A percentile compares a stretch with the other conserved stretches of the same genome.
These are phyloP conservation scores for Orchesella flavescens DNA, from an alignment of 2,888 invertebrate species.

Conservation along the genomic window DNA sequence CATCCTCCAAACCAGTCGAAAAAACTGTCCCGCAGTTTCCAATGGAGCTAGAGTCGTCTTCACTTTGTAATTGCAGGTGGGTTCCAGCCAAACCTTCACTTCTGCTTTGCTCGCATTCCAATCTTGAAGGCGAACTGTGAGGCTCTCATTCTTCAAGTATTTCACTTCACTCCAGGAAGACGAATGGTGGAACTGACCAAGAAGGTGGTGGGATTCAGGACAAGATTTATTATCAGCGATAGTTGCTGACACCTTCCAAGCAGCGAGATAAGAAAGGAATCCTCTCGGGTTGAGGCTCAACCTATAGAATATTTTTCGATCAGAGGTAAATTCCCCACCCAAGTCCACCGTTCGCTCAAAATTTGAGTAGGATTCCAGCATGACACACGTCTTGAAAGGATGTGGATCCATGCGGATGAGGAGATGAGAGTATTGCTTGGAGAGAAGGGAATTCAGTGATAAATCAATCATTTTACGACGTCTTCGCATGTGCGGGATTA, in stretches of 20 bases:
- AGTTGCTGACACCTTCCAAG: conserved; percentile 66
- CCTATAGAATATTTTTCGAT: conserved; percentile 63
- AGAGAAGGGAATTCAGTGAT: conserved; percentile 78
- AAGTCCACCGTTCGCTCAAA: conserved; percentile 27
- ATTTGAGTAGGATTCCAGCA: conserved; percentile 59
- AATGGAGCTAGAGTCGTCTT: conserved; percentile 76
- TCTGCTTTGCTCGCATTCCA: conserved; percentile 74
- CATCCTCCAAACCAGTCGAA: conserved; percentile 80
- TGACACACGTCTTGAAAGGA: conserved; percentile 71
- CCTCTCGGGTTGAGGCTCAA: conserved; percentile 48
- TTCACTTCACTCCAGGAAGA: conserved; percentile 55
- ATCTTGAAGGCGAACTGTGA: conserved; percentile 62
- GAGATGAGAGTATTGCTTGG: conserved; percentile 81
- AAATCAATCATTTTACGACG: conserved; percentile 77
- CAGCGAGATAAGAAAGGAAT: conserved; percentile 49
- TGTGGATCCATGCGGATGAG: conserved; percentile 81
- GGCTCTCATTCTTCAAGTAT: conserved; percentile 65
- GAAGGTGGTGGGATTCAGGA: conserved; percentile 54
- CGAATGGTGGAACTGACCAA: conserved; percentile 66
- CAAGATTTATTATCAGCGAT: conserved; percentile 20
- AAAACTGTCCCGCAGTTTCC: conserved; percentile 76
- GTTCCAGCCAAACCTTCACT: conserved; percentile 81
- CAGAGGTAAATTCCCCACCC: conserved; percentile 34
- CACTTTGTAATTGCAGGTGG: conserved; percentile 82
- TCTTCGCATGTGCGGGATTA: conserved; percentile 76